Evolutionary conservation across 2,113 vertebrate species (phyloP).

Genomic region (Malurus melanocephalus): DNA sequence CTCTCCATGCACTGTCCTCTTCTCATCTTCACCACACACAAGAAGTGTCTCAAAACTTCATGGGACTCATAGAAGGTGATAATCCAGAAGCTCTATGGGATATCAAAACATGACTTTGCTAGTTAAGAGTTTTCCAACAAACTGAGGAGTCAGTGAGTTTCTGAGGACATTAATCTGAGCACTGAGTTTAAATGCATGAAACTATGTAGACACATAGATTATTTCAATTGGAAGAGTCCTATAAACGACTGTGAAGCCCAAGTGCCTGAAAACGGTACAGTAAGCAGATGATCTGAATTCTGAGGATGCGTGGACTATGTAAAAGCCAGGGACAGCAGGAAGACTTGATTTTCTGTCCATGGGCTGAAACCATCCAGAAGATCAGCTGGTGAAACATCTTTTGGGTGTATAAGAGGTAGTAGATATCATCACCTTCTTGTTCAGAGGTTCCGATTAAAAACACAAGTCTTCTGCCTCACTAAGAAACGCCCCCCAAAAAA

Average conservation of each 20-base stretch:
- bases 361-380: not conserved
- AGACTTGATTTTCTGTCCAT: not conserved
- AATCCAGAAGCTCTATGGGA: not conserved
- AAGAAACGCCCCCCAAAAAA: not conserved
- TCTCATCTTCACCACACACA: not conserved
- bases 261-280: not conserved
- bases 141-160: not conserved
- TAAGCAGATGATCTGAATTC: not conserved
- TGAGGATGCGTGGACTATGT: not conserved
- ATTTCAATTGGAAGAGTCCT: not conserved
- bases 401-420: not conserved
- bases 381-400: not conserved
- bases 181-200: not conserved
- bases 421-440: not conserved
- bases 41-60: not conserved
- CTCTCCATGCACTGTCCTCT: not conserved
- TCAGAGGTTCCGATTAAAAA: not conserved
- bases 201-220: not conserved
- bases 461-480: not conserved
- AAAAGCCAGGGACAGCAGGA: not conserved
- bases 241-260: rapidly evolving
- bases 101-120: not conserved
- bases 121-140: not conserved
- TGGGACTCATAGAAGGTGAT: not conserved
- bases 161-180: not conserved